Conservation (phyloP, 2,113 vertebrate species). For the Coracopsis vasa region DNA sequence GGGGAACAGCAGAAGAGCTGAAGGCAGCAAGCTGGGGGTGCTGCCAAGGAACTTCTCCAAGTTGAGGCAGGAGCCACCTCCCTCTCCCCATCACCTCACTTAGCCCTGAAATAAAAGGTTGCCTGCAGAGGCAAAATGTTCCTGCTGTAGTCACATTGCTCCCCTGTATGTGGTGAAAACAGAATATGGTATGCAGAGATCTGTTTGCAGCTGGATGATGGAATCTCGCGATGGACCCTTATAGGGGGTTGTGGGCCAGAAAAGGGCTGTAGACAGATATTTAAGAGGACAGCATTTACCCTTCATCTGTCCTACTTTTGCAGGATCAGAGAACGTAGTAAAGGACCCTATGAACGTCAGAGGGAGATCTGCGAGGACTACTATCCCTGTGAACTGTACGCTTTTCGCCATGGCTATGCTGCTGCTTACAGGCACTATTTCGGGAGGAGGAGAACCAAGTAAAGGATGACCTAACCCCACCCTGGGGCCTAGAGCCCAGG, state of each 20-base stretch:
- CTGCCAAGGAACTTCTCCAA: background rate
- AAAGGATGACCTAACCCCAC: background rate
- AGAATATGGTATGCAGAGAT: background rate
- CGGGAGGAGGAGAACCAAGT: constrained; percentile 47
- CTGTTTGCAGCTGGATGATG: background rate
- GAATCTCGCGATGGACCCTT: background rate
- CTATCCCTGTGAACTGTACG: constrained; percentile 79
- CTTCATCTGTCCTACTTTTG: background rate
- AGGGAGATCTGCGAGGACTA: constrained; percentile 89
- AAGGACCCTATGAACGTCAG: constrained; percentile 76
- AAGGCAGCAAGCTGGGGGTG: background rate
- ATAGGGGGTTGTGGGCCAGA: background rate
- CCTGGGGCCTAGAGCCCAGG: constrained; percentile 27
- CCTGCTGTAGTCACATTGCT: background rate
- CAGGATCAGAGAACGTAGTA: constrained; percentile 74
- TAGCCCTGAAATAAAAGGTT: background rate
- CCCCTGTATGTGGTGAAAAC: background rate
- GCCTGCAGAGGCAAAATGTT: background rate
- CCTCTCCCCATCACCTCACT: background rate
- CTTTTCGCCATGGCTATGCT: constrained; percentile 73
- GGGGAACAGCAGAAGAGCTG: background rate
- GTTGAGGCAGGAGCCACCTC: fast-evolving
- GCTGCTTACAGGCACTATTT: constrained; percentile 86
- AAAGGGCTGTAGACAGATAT: background rate
- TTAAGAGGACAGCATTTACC: background rate